Percentiles rank a stretch among this genome's conserved stretches.
Conservation (phyloP, 2,888 invertebrate species). For the Rosalia funebris region DNA sequence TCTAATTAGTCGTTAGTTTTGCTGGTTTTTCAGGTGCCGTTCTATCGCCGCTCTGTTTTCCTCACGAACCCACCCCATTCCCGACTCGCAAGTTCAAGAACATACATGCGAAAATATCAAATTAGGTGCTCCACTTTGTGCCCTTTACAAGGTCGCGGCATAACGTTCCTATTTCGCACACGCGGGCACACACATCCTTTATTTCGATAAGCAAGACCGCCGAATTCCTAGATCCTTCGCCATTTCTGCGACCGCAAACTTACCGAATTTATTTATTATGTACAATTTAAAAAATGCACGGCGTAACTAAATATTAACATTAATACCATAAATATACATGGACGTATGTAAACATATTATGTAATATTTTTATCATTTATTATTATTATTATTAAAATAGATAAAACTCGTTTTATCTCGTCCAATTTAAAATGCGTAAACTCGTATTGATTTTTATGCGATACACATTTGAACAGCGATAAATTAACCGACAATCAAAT, state of each 20-base stretch:
- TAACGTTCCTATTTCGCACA: too few relatives aligned
- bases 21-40: background rate
- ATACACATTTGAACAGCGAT: too few relatives aligned
- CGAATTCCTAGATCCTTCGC: too few relatives aligned
- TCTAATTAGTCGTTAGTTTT: conserved; percentile 3
- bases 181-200: too few relatives aligned
- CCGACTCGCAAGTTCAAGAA: background rate
- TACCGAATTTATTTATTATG: too few relatives aligned
- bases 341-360: background rate
- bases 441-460: background rate
- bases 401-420: background rate
- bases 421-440: background rate
- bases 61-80: background rate
- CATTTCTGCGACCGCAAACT: too few relatives aligned
- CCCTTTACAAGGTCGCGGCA: background rate
- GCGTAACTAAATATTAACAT: background rate
- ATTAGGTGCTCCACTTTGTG: background rate
- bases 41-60: background rate
- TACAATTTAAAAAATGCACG: too few relatives aligned
- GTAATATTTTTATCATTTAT: background rate
- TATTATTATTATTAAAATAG: background rate
- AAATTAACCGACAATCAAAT: too few relatives aligned
- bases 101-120: background rate
- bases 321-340: background rate
- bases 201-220: too few relatives aligned